Conservation (phyloP, 2,888 invertebrate genomes). For the Acleris sparsana region DNA sequence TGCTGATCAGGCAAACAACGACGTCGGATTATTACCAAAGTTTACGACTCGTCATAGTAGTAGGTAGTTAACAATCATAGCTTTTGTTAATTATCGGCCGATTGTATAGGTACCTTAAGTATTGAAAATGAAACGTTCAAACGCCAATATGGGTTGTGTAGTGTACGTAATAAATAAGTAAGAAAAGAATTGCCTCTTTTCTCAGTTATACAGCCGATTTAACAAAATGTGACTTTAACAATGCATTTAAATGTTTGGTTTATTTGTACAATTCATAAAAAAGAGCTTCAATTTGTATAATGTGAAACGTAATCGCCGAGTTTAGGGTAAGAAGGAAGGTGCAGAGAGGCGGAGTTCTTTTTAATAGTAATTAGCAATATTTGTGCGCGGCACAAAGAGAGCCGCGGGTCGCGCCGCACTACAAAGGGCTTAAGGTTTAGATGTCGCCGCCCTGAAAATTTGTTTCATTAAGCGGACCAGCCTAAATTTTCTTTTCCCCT, state of each 20-base stretch:
- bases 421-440: constrained; percentile 80
- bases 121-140: neutral
- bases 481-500: constrained; percentile 72
- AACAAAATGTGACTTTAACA: constrained; percentile 1
- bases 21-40: no score
- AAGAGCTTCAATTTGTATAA: constrained; percentile 32
- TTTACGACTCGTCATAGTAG: no score
- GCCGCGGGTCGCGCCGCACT: constrained; percentile 64
- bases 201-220: neutral
- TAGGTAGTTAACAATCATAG: no score
- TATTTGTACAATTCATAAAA: constrained; percentile 40
- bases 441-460: constrained; percentile 78
- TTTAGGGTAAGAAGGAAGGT: constrained; percentile 35
- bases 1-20: constrained; percentile 9
- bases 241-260: constrained; percentile 11
- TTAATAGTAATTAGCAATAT: constrained; percentile 78
- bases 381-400: constrained; percentile 71
- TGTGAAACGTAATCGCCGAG: constrained; percentile 42
- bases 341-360: constrained; percentile 53
- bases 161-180: no score
- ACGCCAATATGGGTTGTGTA: no score
- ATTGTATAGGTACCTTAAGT: neutral
- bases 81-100: no score
- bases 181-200: neutral
- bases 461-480: constrained; percentile 76